Evolutionary conservation across 1,140 invertebrate species (phyloP).

Genomic region (Sinella curviseta): DNA sequence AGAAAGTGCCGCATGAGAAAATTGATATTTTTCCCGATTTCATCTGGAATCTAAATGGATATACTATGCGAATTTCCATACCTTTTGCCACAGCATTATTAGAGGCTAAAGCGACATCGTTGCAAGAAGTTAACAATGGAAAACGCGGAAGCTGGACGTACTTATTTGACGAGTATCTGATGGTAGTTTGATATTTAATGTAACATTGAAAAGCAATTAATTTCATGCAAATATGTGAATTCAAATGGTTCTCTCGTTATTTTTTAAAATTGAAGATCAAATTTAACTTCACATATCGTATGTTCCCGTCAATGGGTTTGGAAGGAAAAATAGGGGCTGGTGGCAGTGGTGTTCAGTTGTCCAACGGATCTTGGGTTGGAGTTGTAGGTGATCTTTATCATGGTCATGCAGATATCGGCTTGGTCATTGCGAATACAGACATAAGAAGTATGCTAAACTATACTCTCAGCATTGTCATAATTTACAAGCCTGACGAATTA

Average conservation of each 20-base stretch:
- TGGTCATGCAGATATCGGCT: slow-evolving; percentile 1
- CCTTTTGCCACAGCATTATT: neutral
- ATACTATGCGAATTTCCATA: neutral
- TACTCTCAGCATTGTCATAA: neutral
- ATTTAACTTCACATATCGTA: slow-evolving; percentile 5
- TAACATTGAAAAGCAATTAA: too few relatives aligned
- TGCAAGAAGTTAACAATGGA: neutral
- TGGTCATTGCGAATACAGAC: neutral
- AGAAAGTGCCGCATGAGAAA: neutral
- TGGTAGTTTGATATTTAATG: too few relatives aligned
- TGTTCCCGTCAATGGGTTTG: neutral
- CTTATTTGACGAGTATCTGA: neutral
- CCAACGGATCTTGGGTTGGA: slow-evolving; percentile 17
- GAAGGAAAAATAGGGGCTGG: neutral
- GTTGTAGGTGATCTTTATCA: neutral
- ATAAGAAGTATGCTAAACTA: neutral
- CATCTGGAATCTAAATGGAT: neutral
- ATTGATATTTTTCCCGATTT: neutral
- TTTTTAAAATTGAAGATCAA: slow-evolving; percentile 4
- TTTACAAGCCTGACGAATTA: neutral
- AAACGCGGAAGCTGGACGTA: neutral
- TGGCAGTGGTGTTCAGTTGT: neutral
- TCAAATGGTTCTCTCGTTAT: too few relatives aligned
- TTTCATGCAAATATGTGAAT: too few relatives aligned
- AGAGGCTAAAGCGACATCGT: neutral